Base-by-base conservation (phyloP, 2,888 invertebrate genomes). In the Hymenopus coronatus region DNA sequence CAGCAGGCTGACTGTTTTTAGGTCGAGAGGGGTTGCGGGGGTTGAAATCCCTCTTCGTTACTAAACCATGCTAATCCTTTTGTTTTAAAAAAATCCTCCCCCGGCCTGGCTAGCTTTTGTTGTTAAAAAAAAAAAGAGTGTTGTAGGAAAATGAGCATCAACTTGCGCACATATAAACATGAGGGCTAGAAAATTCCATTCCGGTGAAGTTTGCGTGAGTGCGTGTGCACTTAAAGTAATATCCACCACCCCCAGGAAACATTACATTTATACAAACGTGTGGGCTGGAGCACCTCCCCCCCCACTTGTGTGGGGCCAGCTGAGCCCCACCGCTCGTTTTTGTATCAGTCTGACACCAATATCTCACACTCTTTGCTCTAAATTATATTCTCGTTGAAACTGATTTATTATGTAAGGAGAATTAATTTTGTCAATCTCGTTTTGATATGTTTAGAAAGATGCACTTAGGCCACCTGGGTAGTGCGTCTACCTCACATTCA, bases 191-290 rank as follows among this genome's bases (percentile, higher is more conserved):
- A 70, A 70, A 70, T 70, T 70, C 54, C 54, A 70, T 70, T 70
- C 54, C 25, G 54, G 54, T 20, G 25, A 70, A 25, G 20, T 70
- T 15, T 15, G 54, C 14, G 54, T 70, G 14, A 2, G 54, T 14
- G 20, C 25, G 54, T 70, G 6, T 70, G 87, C 87, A 87, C 87
- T 87, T 82, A 87, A 87, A 87, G 87, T 87, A 87, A 87, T 87
- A 82, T 40, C 87, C 82, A 70, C 54, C 81, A 15, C 15, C 40
- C 30, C 15, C 2, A 4, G 27, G 87, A 82, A 87, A 70, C 82
- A 27, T 81, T 87, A 70, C 82, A 87, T 33, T 82, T 87, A 27
- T 70, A 81, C 30, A 82, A 40, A 33, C 82, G 81, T n/a, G 87
- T 8, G n/a, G 28, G 54, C 2, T 54, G 15, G 15, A 54, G 54